A percentile compares a stretch with the other conserved stretches of the same genome.
Evolutionary conservation across 2,797 vertebrate genomes (phyloP).

Genomic region (Oophaga sylvatica): DNA sequence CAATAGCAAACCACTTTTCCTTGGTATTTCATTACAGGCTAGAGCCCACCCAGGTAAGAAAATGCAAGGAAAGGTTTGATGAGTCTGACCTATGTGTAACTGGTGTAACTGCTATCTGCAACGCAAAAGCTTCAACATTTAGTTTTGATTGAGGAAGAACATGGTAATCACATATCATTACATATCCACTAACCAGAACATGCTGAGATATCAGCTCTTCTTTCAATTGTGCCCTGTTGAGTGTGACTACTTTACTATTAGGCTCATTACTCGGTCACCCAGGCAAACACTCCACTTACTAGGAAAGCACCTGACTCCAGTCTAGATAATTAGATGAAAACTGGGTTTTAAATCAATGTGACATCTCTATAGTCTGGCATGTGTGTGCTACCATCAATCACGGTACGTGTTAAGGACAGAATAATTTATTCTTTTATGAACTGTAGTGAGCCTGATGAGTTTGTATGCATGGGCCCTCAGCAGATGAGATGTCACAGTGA

Average conservation of each 20-base stretch:
- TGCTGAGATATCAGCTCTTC: background rate
- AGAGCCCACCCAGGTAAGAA: too few relatives aligned
- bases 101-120: too few relatives aligned
- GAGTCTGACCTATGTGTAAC: too few relatives aligned
- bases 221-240: background rate
- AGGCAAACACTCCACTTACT: background rate
- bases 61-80: too few relatives aligned
- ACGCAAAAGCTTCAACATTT: too few relatives aligned
- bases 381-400: constrained; percentile 15
- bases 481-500: constrained; percentile 35
- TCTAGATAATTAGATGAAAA: constrained; percentile 8
- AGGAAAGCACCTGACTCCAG: background rate
- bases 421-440: background rate
- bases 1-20: too few relatives aligned
- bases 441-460: background rate
- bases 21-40: too few relatives aligned
- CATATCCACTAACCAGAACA: too few relatives aligned
- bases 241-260: background rate
- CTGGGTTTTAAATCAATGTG: constrained; percentile 3
- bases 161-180: too few relatives aligned
- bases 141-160: too few relatives aligned
- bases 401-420: background rate
- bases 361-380: background rate
- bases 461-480: background rate
- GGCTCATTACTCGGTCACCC: background rate